These are phyloP conservation scores for Raillietiella orientalis DNA, from an alignment of 2,888 invertebrate genomes.

Conservation along the genomic window DNA sequence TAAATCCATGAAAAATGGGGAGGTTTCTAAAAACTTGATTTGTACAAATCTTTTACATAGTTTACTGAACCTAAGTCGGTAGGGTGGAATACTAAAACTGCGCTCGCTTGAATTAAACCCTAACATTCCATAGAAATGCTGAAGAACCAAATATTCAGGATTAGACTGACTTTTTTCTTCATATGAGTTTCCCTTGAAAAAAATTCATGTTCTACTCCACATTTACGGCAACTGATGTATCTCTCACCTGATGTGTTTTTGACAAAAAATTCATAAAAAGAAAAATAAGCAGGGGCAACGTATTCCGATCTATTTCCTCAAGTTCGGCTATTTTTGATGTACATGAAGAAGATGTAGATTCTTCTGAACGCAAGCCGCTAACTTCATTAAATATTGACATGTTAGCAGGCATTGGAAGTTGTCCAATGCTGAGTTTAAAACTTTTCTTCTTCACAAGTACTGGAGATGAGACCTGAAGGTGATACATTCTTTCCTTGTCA, in stretches of 20 bases:
- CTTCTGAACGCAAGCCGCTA: no score
- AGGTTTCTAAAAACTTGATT: constrained; percentile 27
- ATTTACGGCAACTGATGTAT: no score
- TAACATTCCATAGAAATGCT: constrained; percentile 62
- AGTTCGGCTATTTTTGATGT: constrained; percentile 55
- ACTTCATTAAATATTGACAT: no score
- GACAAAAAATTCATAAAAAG: constrained; percentile 91
- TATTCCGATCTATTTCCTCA: constrained; percentile 80
- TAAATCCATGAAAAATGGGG: constrained; percentile 79
- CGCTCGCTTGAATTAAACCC: constrained; percentile 77
- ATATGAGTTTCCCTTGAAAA: constrained; percentile 32
- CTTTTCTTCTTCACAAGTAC: no score
- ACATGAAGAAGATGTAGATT: no score
- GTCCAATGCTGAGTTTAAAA: no score
- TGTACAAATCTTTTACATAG: constrained; percentile 1
- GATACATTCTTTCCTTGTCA: no score
- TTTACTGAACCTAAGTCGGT: constrained; percentile 19
- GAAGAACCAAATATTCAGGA: constrained; percentile 52
- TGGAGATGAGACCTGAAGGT: no score
- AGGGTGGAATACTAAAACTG: constrained; percentile 63
- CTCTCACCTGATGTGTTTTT: constrained; percentile 32
- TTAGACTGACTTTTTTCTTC: constrained; percentile 50
- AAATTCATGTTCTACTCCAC: no score
- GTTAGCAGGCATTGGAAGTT: no score
- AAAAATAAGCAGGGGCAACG: constrained; percentile 69